phyloP scores from a whole-genome alignment of 1,140 invertebrate genomes.

The Lepeophtheirus salmonis region DNA sequence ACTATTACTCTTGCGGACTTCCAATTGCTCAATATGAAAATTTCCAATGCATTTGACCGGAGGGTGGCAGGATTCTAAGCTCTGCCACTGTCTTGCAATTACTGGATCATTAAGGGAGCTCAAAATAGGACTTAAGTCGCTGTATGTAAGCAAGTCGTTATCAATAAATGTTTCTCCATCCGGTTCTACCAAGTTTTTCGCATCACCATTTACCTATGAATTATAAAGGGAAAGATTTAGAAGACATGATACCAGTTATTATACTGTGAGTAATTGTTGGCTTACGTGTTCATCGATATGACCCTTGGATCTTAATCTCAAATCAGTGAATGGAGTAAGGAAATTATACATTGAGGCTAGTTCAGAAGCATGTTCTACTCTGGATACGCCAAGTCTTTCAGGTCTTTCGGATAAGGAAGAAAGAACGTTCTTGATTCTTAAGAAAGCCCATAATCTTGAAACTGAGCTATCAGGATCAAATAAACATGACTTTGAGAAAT shows the following conservation, averaged over 20 bases:
- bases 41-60: background rate
- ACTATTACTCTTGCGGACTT: background rate
- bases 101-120: slow-evolving; percentile 1
- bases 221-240: too few species aligned
- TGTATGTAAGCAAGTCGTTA: slow-evolving; percentile 6
- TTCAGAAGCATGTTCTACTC: background rate
- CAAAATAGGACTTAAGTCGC: slow-evolving; percentile 7
- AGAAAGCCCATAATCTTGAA: background rate
- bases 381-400: background rate
- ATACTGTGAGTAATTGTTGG: too few species aligned
- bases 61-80: background rate
- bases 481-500: too few species aligned
- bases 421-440: background rate
- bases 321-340: background rate
- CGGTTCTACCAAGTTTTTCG: background rate
- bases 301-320: background rate
- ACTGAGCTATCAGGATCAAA: background rate
- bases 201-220: too few species aligned
- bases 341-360: background rate
- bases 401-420: background rate
- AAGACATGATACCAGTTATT: too few species aligned
- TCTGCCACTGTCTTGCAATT: background rate
- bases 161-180: background rate
- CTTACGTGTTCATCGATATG: background rate
- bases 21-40: slow-evolving; percentile 4